Evolutionary conservation across 2,888 invertebrate species (phyloP), one percentile per base, ranked within the genome.

Genomic region (Hypselothyrea guttata): DNA sequence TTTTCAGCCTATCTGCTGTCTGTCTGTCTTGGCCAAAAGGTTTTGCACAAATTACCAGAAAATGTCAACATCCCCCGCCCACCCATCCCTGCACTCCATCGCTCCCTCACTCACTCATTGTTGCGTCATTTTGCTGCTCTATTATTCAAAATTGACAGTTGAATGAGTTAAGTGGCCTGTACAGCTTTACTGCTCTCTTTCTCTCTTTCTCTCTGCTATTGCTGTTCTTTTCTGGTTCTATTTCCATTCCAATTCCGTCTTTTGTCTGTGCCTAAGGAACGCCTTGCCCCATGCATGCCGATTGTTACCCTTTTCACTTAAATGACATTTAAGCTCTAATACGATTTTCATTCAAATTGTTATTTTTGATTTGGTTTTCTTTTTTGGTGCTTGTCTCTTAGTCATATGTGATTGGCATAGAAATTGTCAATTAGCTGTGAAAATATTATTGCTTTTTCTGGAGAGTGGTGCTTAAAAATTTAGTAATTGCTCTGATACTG

Each of bases 91-190:
- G 22, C 18, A 34, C 15, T n/a, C n/a, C n/a, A n/a, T n/a, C n/a
- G n/a, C n/a, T n/a, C 38, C 22, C 1, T 7, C 9, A 18, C 27
- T n/a, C 9, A 18, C 28, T 49, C 63, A 77, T 78, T 78, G 82
- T 78, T 78, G 68, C 62, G 73, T 71, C 78, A 82, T 73, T 82
- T 82, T 73, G 75, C 72, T 71, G 70, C 52, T 69, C 77, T 71
- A 77, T 84, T 82, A 82, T 84, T 82, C 81, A 81, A 82, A 84
- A 82, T 81, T 81, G 84, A 81, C 77, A 84, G 69, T 69, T 71
- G 75, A 79, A 73, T 75, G 72, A 71, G 76, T 73, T 66, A 78
- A 78, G 75, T 78, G 78, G 73, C 75, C 67, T 68, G 46, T 51
- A 53, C 45, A 69, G 55, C 22, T 49, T 55, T 55, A 11, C 54